Evolutionary conservation across 53 echinoderm and acorn worm genomes (phyloP), one percentile per base, ranked within the genome.

Genomic region (Crossaster papposus): DNA sequence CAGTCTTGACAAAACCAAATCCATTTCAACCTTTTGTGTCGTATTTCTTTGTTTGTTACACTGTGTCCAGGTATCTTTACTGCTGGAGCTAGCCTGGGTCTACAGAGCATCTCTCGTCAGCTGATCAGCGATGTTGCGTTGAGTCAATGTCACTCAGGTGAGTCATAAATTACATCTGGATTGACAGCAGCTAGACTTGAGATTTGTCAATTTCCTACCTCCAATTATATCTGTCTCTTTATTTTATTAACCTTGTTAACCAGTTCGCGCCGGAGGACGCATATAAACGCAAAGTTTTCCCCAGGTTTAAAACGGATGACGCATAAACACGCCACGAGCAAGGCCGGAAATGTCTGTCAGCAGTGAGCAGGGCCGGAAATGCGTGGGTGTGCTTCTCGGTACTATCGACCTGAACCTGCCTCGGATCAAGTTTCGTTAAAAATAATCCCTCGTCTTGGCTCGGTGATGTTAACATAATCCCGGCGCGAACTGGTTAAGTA

Each of bases 111-210:
- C 65, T 79, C 80, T 10, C 65, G 71, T 15, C 70, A 88, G 80
- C 63, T 91, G 30, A 80, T 79, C 70, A 80, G 58, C 71, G 80
- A 79, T 15, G 81, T 79, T 17, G 88, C 91, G 1, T 30, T 91
- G 26, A 81, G 58, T 53, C 87, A 80, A 1, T 87, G 65, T n/a
- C 79, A 44, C 38, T 54, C 80, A 87, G 87, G 91, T 91, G 71
- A 44, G 82, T 81, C 14, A 50, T 34, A 50, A 80, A 18, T 15
- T 7, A 14, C 5, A 44, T 44, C 44, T 44, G 44, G 44, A 5
- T 9, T 9, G 9, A 44, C 44, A 68, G 24, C 68, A 68, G n/a
- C 68, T 68, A 28, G 68, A n/a, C 22, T 0, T 10, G 28, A 0
- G 26, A 5, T 26, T 28, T n/a, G 3, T 62, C 62, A 62, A 62